phyloP scores from a whole-genome alignment of 30 jellyfish, hydroid and myxozoan species.

The Catostylus mosaicus region DNA sequence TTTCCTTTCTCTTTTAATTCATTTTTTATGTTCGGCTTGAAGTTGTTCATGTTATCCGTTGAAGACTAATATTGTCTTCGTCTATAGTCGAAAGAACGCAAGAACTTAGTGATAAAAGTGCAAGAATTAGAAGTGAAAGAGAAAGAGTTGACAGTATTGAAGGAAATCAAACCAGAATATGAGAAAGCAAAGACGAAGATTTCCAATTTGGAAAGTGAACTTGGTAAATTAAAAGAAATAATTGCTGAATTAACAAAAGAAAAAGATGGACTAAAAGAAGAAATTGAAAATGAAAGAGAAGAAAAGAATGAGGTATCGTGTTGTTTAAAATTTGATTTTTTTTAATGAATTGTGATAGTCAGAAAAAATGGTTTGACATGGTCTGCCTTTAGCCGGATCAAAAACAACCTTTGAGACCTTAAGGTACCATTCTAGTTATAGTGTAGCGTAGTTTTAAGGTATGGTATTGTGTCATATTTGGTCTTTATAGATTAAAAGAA shows the following conservation, averaged over 20 bases:
- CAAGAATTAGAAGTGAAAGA: conserved; percentile 59
- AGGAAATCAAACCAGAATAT: conserved; percentile 58
- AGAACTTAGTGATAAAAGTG: conserved; percentile 48
- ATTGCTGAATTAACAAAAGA: conserved; percentile 48
- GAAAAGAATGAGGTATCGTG: conserved; percentile 56
- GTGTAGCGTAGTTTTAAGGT: too few relatives aligned
- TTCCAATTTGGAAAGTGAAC: conserved; percentile 52
- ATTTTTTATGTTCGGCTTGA: too few relatives aligned
- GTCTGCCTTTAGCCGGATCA: too few relatives aligned
- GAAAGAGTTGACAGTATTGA: conserved; percentile 67
- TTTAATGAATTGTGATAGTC: background rate
- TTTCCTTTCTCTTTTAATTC: too few relatives aligned
- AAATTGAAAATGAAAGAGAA: conserved; percentile 36
- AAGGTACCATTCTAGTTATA: too few relatives aligned
- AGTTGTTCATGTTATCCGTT: too few relatives aligned
- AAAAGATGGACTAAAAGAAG: conserved; percentile 40
- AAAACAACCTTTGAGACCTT: too few relatives aligned
- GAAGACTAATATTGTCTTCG: background rate
- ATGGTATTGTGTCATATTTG: background rate
- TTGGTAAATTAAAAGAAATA: conserved; percentile 12
- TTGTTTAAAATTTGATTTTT: background rate
- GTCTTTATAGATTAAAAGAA: background rate
- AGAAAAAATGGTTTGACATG: too few relatives aligned
- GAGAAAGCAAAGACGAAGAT: conserved; percentile 55
- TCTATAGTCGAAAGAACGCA: conserved; percentile 68